These are phyloP conservation scores for Esox niger DNA, from an alignment of 2,113 vertebrate genomes.

Conservation along the genomic window DNA sequence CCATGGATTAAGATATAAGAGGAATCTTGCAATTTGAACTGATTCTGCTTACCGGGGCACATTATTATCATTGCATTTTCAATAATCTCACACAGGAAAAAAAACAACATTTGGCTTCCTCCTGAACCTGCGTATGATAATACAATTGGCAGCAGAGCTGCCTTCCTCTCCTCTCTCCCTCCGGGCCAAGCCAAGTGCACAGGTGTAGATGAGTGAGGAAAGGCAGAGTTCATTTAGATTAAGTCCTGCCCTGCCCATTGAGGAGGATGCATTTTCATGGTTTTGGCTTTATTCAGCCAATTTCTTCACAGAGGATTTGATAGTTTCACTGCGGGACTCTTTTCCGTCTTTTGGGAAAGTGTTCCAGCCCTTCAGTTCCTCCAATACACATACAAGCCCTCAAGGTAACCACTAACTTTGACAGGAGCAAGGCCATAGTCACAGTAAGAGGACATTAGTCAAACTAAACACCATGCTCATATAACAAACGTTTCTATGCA, in stretches of 20 bases:
- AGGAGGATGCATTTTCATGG: constrained; percentile 45
- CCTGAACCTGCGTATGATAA: constrained; percentile 16
- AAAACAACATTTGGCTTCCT: constrained; percentile 15
- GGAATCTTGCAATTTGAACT: not conserved
- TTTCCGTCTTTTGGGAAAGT: not conserved
- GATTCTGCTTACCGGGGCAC: constrained; percentile 18
- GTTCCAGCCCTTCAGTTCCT: not conserved
- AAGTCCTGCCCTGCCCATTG: constrained; percentile 44
- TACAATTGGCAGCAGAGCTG: constrained; percentile 12
- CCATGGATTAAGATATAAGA: not conserved
- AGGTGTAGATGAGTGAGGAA: constrained; percentile 41
- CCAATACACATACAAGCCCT: too few relatives aligned
- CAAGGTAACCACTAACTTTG: not conserved
- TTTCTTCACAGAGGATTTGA: constrained; percentile 42
- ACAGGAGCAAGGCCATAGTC: not conserved
- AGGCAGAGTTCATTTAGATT: constrained; percentile 62
- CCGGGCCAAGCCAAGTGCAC: constrained; percentile 44
- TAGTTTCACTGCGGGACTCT: constrained; percentile 9
- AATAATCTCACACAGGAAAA: not conserved
- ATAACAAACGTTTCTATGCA: too few relatives aligned
- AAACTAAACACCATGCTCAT: too few relatives aligned
- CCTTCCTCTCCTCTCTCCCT: not conserved
- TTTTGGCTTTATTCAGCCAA: constrained; percentile 41
- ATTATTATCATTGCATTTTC: not conserved
- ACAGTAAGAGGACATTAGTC: constrained; percentile 12